Percentiles rank a stretch among this genome's conserved stretches.
Conservation (phyloP, 2,888 invertebrate species). For the Hecatera dysodea region DNA sequence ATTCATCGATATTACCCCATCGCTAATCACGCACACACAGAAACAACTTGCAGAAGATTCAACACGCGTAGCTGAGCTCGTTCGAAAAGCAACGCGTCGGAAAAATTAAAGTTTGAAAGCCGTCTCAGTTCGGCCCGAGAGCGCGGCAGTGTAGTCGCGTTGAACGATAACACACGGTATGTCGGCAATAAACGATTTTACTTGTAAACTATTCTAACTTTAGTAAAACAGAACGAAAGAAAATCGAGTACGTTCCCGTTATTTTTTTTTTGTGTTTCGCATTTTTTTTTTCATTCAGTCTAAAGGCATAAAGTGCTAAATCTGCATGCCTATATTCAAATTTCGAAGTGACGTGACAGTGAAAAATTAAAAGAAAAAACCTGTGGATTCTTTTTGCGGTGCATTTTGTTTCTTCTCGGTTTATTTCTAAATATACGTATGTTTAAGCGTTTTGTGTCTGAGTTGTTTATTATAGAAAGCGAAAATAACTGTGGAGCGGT, state of each 20-base stretch:
- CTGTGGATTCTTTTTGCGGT: constrained; percentile 68
- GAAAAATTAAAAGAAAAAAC: constrained; percentile 56
- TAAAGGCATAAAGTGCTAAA: constrained; percentile 34
- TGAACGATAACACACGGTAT: constrained; percentile 78
- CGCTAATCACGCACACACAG: constrained; percentile 67
- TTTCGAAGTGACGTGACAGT: constrained; percentile 67
- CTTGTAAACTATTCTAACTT: constrained; percentile 53
- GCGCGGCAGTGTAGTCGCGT: constrained; percentile 77
- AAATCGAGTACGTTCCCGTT: constrained; percentile 52
- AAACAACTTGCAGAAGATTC: constrained; percentile 64
- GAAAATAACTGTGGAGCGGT: constrained; percentile 85
- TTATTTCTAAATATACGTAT: constrained; percentile 60
- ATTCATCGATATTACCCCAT: constrained; percentile 51
- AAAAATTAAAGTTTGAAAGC: constrained; percentile 80
- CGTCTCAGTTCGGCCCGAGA: constrained; percentile 78
- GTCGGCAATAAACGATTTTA: constrained; percentile 73
- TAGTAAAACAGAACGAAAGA: constrained; percentile 25
- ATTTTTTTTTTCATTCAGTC: constrained; percentile 36
- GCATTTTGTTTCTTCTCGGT: constrained; percentile 72
- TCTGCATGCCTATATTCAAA: constrained; percentile 53
- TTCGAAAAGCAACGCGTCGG: constrained; percentile 79
- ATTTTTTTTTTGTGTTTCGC: constrained; percentile 31
- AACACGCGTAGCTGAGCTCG: constrained; percentile 60
- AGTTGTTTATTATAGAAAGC: constrained; percentile 82
- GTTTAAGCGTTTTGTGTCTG: constrained; percentile 79